phyloP scores from a whole-genome alignment of 2,113 vertebrate species.

The Perca flavescens region DNA sequence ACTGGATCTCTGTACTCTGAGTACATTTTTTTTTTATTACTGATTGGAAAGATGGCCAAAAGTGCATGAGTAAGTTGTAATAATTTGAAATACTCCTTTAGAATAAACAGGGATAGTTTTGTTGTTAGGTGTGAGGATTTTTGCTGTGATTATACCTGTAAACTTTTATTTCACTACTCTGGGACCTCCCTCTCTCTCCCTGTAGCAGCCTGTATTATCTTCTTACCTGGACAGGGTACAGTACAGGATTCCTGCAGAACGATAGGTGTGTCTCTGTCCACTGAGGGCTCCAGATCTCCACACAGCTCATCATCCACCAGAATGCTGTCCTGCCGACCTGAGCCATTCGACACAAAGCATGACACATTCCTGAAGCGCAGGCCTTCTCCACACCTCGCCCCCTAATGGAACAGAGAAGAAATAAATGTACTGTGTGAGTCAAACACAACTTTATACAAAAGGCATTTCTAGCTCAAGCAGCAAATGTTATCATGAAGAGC shows the following conservation, averaged over 20 bases:
- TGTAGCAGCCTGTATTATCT: background rate
- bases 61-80: background rate
- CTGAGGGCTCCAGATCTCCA: constrained; percentile 87
- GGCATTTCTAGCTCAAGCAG: background rate
- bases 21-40: background rate
- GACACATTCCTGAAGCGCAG: constrained; percentile 92
- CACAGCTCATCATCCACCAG: constrained; percentile 95
- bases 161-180: background rate
- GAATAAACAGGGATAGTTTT: background rate
- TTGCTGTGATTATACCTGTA: no score
- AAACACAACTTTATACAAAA: background rate
- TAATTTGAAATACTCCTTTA: background rate
- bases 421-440: background rate
- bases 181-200: no score
- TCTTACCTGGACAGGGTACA: constrained; percentile 92
- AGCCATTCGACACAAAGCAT: constrained; percentile 94
- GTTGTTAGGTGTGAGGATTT: background rate
- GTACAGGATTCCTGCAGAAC: constrained; percentile 91
- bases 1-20: no score
- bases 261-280: constrained; percentile 88
- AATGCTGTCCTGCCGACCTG: constrained; percentile 84
- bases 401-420: constrained; percentile 61
- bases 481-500: background rate
- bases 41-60: no score
- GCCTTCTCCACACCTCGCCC: constrained; percentile 93